These are phyloP conservation scores for Leptinotarsa lineolata DNA, from an alignment of 1,140 invertebrate species.

Conservation along the genomic window DNA sequence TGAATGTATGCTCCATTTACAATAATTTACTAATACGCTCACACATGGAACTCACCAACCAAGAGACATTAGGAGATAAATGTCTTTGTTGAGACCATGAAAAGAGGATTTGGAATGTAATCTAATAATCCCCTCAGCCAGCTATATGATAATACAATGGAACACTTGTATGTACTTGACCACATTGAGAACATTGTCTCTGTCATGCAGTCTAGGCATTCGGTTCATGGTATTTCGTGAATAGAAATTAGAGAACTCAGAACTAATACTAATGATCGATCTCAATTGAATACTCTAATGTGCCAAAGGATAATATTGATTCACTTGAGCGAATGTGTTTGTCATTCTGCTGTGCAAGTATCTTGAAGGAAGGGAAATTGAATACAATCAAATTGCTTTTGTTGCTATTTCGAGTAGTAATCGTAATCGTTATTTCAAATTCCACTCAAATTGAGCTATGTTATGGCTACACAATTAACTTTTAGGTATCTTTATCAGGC, in stretches of 20 bases:
- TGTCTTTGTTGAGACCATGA: not conserved
- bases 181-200: not conserved
- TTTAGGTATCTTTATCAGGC: too few species aligned
- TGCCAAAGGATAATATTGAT: constrained; percentile 12
- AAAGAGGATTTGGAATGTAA: constrained; percentile 11
- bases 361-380: too few species aligned
- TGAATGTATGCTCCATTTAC: not conserved
- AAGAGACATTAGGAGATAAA: constrained; percentile 15
- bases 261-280: constrained; percentile 10
- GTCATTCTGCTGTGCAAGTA: not conserved
- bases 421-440: too few species aligned
- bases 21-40: not conserved
- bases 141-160: constrained; percentile 3
- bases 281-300: constrained; percentile 5
- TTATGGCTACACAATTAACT: too few species aligned
- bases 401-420: too few species aligned
- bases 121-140: constrained; percentile 8
- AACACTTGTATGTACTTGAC: constrained; percentile 11
- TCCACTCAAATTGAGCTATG: too few species aligned
- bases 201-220: not conserved
- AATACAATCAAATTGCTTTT: too few species aligned
- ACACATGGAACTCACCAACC: not conserved
- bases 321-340: constrained; percentile 1
- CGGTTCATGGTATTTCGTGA: not conserved
- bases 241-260: not conserved